Evolutionary conservation across 2,113 vertebrate genomes (phyloP).

Genomic region (Eclectus roratus): DNA sequence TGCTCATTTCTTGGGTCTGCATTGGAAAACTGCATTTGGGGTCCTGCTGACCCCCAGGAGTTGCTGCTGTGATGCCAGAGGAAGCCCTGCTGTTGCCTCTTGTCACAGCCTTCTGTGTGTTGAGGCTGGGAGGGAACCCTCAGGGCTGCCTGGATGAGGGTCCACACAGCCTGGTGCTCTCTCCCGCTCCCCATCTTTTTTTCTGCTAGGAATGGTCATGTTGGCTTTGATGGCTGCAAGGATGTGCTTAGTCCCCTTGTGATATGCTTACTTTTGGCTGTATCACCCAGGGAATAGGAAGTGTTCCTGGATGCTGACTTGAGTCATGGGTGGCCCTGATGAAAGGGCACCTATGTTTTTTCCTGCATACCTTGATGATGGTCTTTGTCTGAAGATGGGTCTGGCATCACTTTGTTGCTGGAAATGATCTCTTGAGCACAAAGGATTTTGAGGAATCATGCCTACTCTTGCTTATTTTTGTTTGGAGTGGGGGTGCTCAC

Average conservation of each 20-base stretch:
- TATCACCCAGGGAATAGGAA: rapidly evolving
- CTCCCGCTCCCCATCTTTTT: background rate
- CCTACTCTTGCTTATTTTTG: rapidly evolving
- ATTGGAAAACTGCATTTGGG: background rate
- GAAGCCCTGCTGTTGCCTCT: background rate
- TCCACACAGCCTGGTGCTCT: rapidly evolving
- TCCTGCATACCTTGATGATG: background rate
- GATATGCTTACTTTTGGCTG: background rate
- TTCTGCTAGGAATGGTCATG: background rate
- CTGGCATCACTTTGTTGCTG: background rate
- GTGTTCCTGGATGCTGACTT: background rate
- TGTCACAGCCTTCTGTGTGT: background rate
- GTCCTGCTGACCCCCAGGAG: background rate
- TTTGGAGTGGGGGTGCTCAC: background rate
- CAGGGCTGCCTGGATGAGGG: background rate
- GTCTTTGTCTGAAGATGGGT: background rate
- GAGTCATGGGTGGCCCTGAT: background rate
- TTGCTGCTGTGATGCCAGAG: background rate
- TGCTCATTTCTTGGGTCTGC: background rate
- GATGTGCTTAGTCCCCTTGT: background rate
- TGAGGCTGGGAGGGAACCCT: background rate
- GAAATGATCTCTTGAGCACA: background rate
- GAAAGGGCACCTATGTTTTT: background rate
- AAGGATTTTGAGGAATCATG: background rate
- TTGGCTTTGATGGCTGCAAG: background rate